Evolutionary conservation across 2,888 invertebrate species (phyloP).

Genomic region (Hyles lineata): DNA sequence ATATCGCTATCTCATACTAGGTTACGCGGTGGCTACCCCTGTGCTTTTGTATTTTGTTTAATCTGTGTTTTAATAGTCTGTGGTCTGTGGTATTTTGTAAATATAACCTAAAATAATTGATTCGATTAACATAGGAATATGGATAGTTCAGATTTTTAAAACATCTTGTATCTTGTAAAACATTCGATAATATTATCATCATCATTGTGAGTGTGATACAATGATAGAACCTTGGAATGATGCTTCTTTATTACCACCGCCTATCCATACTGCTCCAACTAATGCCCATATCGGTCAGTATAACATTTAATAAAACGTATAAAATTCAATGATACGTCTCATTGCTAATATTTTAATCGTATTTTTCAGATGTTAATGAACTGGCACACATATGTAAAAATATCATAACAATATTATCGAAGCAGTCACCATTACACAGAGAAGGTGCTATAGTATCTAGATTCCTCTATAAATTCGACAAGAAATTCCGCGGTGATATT

Average conservation of each 20-base stretch:
- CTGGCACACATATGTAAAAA: constrained; percentile 59
- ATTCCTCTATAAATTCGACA: constrained; percentile 84
- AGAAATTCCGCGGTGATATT: constrained; percentile 85
- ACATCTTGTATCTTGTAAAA: no score
- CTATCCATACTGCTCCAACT: constrained; percentile 63
- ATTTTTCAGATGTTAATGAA: constrained; percentile 58
- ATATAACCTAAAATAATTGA: no score
- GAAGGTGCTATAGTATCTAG: constrained; percentile 84
- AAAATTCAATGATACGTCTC: background rate
- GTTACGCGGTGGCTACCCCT: no score
- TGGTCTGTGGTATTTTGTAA: no score
- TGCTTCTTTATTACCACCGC: constrained; percentile 63
- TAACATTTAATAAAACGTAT: background rate
- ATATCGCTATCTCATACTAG: no score
- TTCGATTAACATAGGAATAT: no score
- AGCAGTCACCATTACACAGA: constrained; percentile 78
- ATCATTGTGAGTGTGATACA: no score
- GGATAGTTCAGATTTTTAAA: no score
- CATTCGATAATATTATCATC: no score
- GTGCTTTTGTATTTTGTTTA: no score
- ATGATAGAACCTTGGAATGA: constrained; percentile 76
- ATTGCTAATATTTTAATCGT: background rate
- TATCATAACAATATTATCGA: constrained; percentile 62
- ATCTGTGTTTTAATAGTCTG: no score
- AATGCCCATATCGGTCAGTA: constrained; percentile 54